Conservation (phyloP, 2,888 invertebrate species). For the Ennomos quercinarius region DNA sequence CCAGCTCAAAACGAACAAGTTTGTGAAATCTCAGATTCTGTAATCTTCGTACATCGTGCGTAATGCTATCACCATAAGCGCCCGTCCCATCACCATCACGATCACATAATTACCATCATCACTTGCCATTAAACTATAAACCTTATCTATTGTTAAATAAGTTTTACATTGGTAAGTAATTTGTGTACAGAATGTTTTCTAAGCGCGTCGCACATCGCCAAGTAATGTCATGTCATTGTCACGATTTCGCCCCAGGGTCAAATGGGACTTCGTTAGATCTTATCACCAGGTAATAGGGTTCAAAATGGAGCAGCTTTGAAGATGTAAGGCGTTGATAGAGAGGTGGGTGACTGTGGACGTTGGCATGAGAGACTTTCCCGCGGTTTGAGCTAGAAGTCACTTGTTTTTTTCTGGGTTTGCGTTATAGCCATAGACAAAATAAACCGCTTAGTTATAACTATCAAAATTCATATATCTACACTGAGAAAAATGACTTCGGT, state of each 20-base stretch:
- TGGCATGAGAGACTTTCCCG: constrained; percentile 41
- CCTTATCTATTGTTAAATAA: not conserved
- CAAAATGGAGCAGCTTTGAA: constrained; percentile 43
- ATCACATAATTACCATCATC: constrained; percentile 38
- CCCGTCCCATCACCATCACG: constrained; percentile 40
- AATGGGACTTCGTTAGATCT: constrained; percentile 32
- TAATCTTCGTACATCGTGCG: constrained; percentile 39
- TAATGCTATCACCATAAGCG: constrained; percentile 41
- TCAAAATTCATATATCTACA: no score
- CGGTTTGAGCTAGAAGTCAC: not conserved
- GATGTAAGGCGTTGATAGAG: constrained; percentile 43
- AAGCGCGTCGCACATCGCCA: constrained; percentile 42
- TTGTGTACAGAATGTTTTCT: constrained; percentile 7
- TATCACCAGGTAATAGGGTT: constrained; percentile 45
- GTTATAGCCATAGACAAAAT: no score
- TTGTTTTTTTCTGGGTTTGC: no score
- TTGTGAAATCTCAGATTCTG: not conserved
- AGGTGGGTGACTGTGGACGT: constrained; percentile 35
- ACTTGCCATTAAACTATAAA: constrained; percentile 8
- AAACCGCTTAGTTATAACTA: no score
- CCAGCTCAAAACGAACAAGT: no score
- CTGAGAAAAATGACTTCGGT: no score
- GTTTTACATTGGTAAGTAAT: constrained; percentile 4
- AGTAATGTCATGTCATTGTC: constrained; percentile 59
- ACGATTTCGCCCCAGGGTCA: constrained; percentile 59